Base-by-base conservation (phyloP, 23 tunicate genomes). In the Halocynthia aurantium region DNA sequence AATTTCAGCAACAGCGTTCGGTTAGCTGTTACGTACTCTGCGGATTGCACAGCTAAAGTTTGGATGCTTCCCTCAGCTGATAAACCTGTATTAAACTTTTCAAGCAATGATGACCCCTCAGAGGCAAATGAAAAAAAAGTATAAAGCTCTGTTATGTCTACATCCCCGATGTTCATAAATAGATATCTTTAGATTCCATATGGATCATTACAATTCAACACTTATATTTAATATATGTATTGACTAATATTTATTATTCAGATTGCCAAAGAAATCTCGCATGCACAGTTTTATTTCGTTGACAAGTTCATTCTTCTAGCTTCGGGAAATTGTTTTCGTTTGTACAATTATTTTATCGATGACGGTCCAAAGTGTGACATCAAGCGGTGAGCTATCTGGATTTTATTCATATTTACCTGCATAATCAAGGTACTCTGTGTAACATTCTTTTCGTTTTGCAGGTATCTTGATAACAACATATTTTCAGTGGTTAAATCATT, bases 221-320 rank as follows among this genome's bases (percentile, higher is more conserved):
- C 44, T 31, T 31, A 1, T 31, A 31, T 31, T 31, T 31, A 31
- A 0, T 31, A 31, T 0, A 31, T 21, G 19, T 18, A 44, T 67
- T 18, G 22, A 67, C 18, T n/a, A 12, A 44, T 15, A 13, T 13
- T 5, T 17, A 17, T 76, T 15, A 9, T 80, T 52, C 20, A 56
- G 77, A 57, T 78, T n/a, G 19, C 84, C 7, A 75, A 76, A 51
- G 84, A 73, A 57, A 62, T 90, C 62, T 49, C 80, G 31, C 71
- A 77, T 52, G 85, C 85, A 15, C 96, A 90, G 55, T 90, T 90
- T 66, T 90, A 81, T 67, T 90, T 80, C 73, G 52, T 84, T 61
- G 96, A 90, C 75, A 84, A 77, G 55, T 90, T 90, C 70, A 53
- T 90, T 6, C 58, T 90, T 17, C 8, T 73, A 20, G 66, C 74